Conservation (phyloP, 2,113 vertebrate genomes). For the Phrynocephalus versicolor region DNA sequence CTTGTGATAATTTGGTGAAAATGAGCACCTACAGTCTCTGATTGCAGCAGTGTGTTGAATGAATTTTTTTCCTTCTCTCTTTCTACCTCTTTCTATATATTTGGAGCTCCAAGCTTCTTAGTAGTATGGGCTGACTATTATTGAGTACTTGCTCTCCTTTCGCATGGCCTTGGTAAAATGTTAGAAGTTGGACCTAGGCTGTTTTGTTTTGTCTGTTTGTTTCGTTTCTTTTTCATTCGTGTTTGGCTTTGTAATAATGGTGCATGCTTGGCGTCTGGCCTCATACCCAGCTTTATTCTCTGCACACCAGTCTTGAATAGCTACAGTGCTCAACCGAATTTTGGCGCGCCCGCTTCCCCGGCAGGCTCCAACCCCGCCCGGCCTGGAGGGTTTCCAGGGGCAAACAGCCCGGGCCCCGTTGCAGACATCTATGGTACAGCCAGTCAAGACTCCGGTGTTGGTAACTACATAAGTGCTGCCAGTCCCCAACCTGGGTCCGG, state of each 20-base stretch:
- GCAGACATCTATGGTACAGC: constrained; percentile 86
- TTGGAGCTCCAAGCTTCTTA: constrained; percentile 84
- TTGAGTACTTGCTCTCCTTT: constrained; percentile 81
- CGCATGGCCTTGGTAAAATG: constrained; percentile 88
- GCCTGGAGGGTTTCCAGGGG: constrained; percentile 93
- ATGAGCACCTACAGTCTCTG: constrained; percentile 75
- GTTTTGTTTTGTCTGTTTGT: constrained; percentile 62
- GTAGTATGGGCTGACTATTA: constrained; percentile 83
- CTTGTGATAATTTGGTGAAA: constrained; percentile 80
- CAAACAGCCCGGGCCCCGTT: constrained; percentile 96
- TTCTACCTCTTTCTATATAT: constrained; percentile 75
- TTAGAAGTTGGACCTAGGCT: constrained; percentile 84
- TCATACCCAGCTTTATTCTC: constrained; percentile 87
- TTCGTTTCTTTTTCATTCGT: constrained; percentile 56
- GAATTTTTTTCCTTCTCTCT: constrained; percentile 67
- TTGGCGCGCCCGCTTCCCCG: constrained; percentile 85
- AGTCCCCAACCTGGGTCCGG: constrained; percentile 97
- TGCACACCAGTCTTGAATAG: constrained; percentile 89
- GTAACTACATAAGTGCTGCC: constrained; percentile 98
- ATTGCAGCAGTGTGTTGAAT: constrained; percentile 81
- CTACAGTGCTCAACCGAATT: constrained; percentile 90
- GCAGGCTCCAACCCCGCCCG: constrained; percentile 95
- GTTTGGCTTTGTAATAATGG: constrained; percentile 80
- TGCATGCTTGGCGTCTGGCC: constrained; percentile 85
- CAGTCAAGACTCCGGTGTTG: constrained; percentile 97